phyloP scores from a whole-genome alignment of 2,888 invertebrate genomes.

The Salticus scenicus region DNA sequence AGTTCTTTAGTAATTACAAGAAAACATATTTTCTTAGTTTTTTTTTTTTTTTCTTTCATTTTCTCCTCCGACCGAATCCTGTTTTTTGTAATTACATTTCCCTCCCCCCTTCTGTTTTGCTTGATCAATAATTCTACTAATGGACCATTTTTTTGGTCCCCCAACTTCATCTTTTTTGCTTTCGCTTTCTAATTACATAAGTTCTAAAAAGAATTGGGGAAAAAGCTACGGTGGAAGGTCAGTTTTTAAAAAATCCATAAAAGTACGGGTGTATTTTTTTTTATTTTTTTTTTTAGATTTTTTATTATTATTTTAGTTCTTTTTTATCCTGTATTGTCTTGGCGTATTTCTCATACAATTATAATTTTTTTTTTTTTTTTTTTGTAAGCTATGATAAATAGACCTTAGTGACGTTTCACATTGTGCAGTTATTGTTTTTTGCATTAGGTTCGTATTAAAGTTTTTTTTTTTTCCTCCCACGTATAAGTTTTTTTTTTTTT shows the following conservation, averaged over 20 bases:
- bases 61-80: conserved; percentile 1
- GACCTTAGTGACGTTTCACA: conserved; percentile 40
- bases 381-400: conserved; percentile 51
- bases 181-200: conserved; percentile 63
- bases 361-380: conserved; percentile 55
- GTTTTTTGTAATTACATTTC: conserved; percentile 64
- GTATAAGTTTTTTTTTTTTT: no score
- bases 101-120: conserved; percentile 22
- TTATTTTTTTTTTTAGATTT: conserved; percentile 44
- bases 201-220: conserved; percentile 58
- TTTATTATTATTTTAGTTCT: conserved; percentile 24
- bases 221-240: conserved; percentile 48
- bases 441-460: not conserved
- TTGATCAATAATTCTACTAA: conserved; percentile 67
- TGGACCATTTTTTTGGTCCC: conserved; percentile 47
- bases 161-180: conserved; percentile 2
- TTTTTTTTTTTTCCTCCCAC: not conserved
- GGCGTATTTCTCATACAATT: conserved; percentile 54
- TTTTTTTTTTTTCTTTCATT: conserved; percentile 29
- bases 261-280: not conserved
- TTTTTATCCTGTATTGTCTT: conserved; percentile 40
- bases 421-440: conserved; percentile 48
- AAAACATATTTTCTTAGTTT: conserved; percentile 25
- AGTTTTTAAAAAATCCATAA: conserved; percentile 35
- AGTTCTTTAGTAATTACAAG: conserved; percentile 66